A percentile compares a stretch with the other conserved stretches of the same genome.
Conservation (phyloP, 2,888 invertebrate species). For the Ochlodes sylvanus region DNA sequence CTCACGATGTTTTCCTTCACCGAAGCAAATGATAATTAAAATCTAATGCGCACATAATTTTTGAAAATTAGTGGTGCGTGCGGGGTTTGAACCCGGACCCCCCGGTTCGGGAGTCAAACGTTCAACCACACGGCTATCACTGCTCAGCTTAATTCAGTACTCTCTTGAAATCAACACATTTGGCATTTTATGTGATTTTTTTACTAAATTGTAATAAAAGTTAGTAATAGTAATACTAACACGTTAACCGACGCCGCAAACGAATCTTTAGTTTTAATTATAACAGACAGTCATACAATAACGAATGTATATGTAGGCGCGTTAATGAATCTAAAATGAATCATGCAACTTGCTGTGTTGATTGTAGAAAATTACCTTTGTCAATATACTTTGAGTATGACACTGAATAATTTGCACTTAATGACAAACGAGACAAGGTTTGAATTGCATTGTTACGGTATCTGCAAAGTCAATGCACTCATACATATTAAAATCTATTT, state of each 20-base stretch:
- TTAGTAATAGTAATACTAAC: too few relatives aligned
- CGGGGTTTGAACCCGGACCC: too few relatives aligned
- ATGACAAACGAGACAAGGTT: conserved; percentile 37
- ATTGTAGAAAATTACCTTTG: conserved; percentile 50
- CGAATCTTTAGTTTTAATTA: not conserved
- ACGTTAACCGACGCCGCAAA: not conserved
- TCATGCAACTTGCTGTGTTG: conserved; percentile 46
- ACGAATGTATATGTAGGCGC: conserved; percentile 22
- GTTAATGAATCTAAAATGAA: conserved; percentile 40
- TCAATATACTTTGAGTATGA: conserved; percentile 45
- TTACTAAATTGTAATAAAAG: too few relatives aligned
- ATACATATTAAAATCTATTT: conserved; percentile 56
- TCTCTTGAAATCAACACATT: too few relatives aligned
- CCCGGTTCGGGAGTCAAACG: too few relatives aligned
- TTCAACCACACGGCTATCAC: too few relatives aligned
- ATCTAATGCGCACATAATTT: too few relatives aligned
- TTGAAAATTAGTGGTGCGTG: too few relatives aligned
- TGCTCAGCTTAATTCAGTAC: too few relatives aligned
- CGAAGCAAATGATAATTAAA: too few relatives aligned
- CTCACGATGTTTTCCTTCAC: too few relatives aligned
- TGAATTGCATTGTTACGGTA: conserved; percentile 34
- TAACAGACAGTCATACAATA: conserved; percentile 19
- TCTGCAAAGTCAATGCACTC: conserved; percentile 51
- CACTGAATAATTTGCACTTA: conserved; percentile 38
- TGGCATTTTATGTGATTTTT: too few relatives aligned